Conservation (phyloP, 1,140 invertebrate genomes). For the Drosophila pandora region DNA sequence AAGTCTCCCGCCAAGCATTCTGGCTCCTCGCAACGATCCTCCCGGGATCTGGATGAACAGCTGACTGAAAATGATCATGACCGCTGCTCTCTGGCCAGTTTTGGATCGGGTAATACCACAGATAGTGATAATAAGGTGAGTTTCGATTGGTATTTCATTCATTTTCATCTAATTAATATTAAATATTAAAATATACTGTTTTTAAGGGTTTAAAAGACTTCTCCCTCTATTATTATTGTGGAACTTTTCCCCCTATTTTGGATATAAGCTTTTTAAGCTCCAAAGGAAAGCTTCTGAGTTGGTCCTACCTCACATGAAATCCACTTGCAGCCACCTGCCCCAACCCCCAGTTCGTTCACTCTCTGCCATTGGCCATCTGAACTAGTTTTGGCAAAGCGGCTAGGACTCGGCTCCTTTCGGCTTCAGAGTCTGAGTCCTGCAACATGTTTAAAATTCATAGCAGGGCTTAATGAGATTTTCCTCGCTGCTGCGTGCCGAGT, state of each 20-base stretch:
- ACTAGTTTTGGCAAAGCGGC: conserved; percentile 45
- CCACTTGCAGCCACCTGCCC: conserved; percentile 27
- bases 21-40: conserved; percentile 81
- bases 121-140: conserved; percentile 95
- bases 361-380: conserved; percentile 66
- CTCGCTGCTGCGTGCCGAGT: conserved; percentile 50
- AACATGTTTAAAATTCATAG: conserved; percentile 81
- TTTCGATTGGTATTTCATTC: conserved; percentile 8
- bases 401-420: conserved; percentile 54
- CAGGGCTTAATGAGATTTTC: conserved; percentile 77
- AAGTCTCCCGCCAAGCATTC: conserved; percentile 92
- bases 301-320: conserved; percentile 71
- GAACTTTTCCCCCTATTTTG: conserved; percentile 10
- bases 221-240: not conserved
- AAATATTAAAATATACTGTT: not conserved
- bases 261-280: conserved; percentile 7
- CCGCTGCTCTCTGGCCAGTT: conserved; percentile 94
- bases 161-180: not conserved
- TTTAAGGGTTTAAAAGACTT: not conserved
- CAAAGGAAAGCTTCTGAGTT: conserved; percentile 30
- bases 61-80: conserved; percentile 85
- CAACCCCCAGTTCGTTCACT: not conserved
- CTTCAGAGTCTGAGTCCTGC: conserved; percentile 42
- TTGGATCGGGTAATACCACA: conserved; percentile 97
- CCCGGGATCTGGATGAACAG: conserved; percentile 92